These are phyloP conservation scores for Melanotaenia boesemani DNA, from an alignment of 2,797 vertebrate species.

Conservation along the genomic window DNA sequence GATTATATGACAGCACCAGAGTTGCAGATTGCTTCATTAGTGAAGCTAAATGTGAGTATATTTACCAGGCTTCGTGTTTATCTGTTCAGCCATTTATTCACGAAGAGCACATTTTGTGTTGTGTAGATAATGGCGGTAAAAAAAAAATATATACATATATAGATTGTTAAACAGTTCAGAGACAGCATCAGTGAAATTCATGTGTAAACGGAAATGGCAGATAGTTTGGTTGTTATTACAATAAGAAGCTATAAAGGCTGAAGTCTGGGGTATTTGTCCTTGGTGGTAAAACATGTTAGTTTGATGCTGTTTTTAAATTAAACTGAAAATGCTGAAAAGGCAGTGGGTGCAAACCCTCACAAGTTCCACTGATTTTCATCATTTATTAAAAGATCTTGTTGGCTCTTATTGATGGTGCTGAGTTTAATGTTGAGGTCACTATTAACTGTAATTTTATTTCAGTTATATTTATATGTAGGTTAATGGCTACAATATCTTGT, in stretches of 20 bases:
- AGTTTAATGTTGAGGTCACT: neutral
- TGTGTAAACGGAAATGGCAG: too few species aligned
- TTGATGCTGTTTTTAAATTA: too few species aligned
- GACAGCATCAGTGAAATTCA: neutral
- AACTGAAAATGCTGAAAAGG: too few species aligned
- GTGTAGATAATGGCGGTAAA: neutral
- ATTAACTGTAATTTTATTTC: neutral
- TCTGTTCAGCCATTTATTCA: neutral
- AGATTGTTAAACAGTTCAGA: conserved; percentile 1
- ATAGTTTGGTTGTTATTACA: too few species aligned
- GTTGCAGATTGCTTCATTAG: neutral
- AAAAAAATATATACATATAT: too few species aligned
- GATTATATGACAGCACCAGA: neutral
- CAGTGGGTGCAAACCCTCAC: too few species aligned
- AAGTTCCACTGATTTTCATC: too few species aligned
- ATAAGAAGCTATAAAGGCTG: too few species aligned
- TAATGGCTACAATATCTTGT: neutral
- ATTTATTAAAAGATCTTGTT: too few species aligned
- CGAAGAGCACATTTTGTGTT: neutral
- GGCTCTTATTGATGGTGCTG: too few species aligned
- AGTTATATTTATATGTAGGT: neutral
- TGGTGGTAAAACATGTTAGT: too few species aligned
- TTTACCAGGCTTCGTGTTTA: neutral
- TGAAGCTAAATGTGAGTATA: neutral
- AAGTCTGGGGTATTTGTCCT: neutral